Base-by-base conservation (phyloP, 2,888 invertebrate genomes). In the Cataglyphis rosenhaueri region DNA sequence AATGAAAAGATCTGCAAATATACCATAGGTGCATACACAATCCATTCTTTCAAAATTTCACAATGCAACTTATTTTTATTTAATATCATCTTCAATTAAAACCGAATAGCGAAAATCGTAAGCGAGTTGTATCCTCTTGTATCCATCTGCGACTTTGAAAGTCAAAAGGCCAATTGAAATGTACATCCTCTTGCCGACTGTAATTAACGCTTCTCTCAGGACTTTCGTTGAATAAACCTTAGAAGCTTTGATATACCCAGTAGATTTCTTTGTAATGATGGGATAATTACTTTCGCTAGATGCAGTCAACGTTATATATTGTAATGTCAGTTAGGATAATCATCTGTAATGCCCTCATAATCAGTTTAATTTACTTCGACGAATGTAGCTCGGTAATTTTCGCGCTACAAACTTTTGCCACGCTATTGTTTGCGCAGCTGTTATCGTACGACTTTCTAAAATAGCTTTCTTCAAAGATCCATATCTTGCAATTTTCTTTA, bases 131-230 rank as follows among this genome's bases (percentile, higher is more conserved):
- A 12, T 52, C 65, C 25, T 25, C 52, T 25, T 25, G 41, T 29
- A 66, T 48, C 21, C 57, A 12, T 35, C 18, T 35, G 25, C 74
- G n/a, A 38, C 44, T 18, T 18, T 44, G 59, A 59, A 59, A 70
- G 78, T 70, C 70, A 79, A 79, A 79, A 79, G 52, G 78, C 71
- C 70, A 79, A 79, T 79, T 79, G 78, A 79, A 59, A 59, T 59
- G 71, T 79, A 35, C 78, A 70, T 70, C 70, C 70, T 79, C 78
- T 79, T 66, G 68, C 44, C 59, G 59, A 83, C 82, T 82, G 52
- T 88, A 89, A 89, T 89, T 88, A 89, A 84, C 83, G 71, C 86
- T 83, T 71, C 83, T 85, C 70, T 48, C 73, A 38, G 70, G 83
- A 55, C 74, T 38, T 9, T 25, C 83, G 85, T 85, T 88, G 82